phyloP scores from a whole-genome alignment of 64 coral and sea anemone species.

The Orbicella faveolata region DNA sequence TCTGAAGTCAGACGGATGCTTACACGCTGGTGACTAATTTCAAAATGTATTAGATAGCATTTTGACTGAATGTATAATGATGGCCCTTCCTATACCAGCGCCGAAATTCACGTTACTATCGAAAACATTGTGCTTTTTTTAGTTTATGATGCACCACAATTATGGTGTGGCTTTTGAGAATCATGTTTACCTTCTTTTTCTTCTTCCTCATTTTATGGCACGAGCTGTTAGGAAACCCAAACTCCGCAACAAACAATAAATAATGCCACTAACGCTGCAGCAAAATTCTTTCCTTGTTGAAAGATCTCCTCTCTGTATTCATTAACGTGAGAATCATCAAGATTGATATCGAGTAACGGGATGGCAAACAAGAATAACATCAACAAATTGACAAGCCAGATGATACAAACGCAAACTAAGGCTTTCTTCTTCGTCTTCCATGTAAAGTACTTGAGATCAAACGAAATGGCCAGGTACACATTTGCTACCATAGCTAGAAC shows the following conservation, averaged over 20 bases:
- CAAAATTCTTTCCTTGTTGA: background rate
- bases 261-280: background rate
- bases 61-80: too few species aligned
- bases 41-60: too few species aligned
- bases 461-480: conserved; percentile 21
- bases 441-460: conserved; percentile 1
- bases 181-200: background rate
- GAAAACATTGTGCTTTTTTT: too few species aligned
- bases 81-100: too few species aligned
- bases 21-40: too few species aligned
- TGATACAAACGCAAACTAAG: background rate
- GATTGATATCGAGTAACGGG: background rate
- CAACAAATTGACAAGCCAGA: background rate
- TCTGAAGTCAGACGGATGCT: too few species aligned
- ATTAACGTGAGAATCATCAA: background rate
- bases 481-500: conserved; percentile 4
- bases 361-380: background rate
- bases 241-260: background rate
- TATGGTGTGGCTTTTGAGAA: too few species aligned
- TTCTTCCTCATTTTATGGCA: background rate
- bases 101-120: too few species aligned
- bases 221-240: background rate
- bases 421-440: conserved; percentile 25
- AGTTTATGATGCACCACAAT: too few species aligned
- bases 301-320: background rate